Evolutionary conservation across 1,140 invertebrate genomes (phyloP), one percentile per base, ranked within the genome.

Genomic region (Halictus rubicundus): DNA sequence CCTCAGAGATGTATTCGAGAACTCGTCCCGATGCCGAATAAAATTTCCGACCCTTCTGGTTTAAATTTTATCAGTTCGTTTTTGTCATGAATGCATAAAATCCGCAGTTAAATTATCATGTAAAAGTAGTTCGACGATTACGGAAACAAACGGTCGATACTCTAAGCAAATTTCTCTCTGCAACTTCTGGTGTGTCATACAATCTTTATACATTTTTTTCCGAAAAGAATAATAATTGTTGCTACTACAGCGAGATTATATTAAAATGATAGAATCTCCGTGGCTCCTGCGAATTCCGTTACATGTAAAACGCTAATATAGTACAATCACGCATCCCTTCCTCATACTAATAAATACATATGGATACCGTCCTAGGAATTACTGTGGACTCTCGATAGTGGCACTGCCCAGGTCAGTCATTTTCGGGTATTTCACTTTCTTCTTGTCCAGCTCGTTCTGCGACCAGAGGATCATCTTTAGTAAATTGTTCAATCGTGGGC

Each of bases 401-500:
- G 96, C 97, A 83, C 95, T 96, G 23, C 96, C 96, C 25, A 98
- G 93, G 89, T 98, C 97, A 21, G 96, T 97, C 97, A 99, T 98
- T 93, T 97, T 97, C 2, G 97, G 97, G 91, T 98, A 99, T 91
- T 96, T 97, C 1, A 97, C 95, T 93, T 98, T 98, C 89, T 98
- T 98, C 89, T 97, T 98, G 90, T 98, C 98, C 2, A 99, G 93
- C 91, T 99, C 98, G 83, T 97, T 96, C 92, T 99, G 98, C 1
- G 97, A 97, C 98, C 98, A 99, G 8, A 99, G 92, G 84, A 99
- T 97, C 90, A 99, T 95, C 91, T 98, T 98, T 8, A 99, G 93
- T 3, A 99, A 93, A 89, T 97, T 98, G 87, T 98, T 98, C 57
- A 99, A 94, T 90, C 98, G 96, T 16, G 97, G 97, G 64, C 97